phyloP scores from a whole-genome alignment of 2,888 invertebrate genomes.

The Apamea anceps region DNA sequence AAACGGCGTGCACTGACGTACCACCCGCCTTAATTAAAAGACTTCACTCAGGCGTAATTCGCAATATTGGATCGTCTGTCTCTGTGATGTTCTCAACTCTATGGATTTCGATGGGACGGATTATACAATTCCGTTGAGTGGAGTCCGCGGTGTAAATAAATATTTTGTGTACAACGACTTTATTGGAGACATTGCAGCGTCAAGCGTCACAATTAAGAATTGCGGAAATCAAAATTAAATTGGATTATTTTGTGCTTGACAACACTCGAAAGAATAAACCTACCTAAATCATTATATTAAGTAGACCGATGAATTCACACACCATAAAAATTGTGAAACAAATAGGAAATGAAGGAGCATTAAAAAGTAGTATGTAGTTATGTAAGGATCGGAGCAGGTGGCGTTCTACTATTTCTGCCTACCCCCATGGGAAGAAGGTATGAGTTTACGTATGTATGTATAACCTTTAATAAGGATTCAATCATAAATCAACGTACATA shows the following conservation, averaged over 20 bases:
- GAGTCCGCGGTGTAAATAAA: slow-evolving; percentile 58
- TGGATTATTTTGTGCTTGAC: slow-evolving; percentile 12
- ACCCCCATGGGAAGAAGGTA: no score
- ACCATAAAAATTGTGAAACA: no score
- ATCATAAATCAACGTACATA: slow-evolving; percentile 17
- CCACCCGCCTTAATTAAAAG: slow-evolving; percentile 86
- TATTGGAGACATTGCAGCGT: slow-evolving; percentile 39
- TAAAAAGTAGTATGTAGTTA: no score
- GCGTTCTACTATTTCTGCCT: no score
- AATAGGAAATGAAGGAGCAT: no score
- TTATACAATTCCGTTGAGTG: slow-evolving; percentile 66
- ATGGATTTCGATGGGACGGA: slow-evolving; percentile 71
- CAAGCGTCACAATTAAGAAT: slow-evolving; percentile 22
- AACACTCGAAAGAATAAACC: not conserved
- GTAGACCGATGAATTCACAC: no score
- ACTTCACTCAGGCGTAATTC: slow-evolving; percentile 86
- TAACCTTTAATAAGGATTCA: slow-evolving; percentile 34
- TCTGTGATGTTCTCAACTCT: slow-evolving; percentile 75
- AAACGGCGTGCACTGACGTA: slow-evolving; percentile 72
- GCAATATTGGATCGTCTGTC: slow-evolving; percentile 84
- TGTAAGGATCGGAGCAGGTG: no score
- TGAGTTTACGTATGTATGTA: no score
- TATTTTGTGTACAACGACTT: slow-evolving; percentile 47
- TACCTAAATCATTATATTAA: no score
- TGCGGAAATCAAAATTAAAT: slow-evolving; percentile 29